Base-by-base conservation (phyloP, 1,140 invertebrate species). In the Brachionus sp. region DNA sequence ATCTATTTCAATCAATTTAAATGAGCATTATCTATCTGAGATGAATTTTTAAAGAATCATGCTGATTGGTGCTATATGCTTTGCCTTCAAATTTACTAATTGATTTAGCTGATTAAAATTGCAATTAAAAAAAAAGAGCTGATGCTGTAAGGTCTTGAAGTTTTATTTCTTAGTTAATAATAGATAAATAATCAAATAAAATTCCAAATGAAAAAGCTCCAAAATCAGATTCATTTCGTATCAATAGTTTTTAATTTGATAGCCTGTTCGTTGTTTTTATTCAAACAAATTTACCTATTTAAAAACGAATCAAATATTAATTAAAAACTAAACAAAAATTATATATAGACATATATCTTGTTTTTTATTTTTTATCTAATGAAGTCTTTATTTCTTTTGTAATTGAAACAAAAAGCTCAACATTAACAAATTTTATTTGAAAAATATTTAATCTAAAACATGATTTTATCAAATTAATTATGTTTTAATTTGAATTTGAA, bases 381-480 rank as follows among this genome's bases (percentile, higher is more conserved):
- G 66, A 70, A 70, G 66, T 39, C 66, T 70, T 70, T 42, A 70
- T 70, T 70, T 37, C 37, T 37, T 70, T 70, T 70, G 66, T 70
- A 70, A 70, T 70, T 70, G 66, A 70, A 70, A 70, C 66, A 70
- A 70, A 13, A 70, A 70, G 66, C 66, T 16, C 16, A 70, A 70
- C 66, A 70, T 70, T 39, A 70, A 70, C 66, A 37, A 70, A 70
- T 39, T 37, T 37, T 2, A 37, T 35, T 12, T 19, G 19, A 57
- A 57, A 57, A 57, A 57, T 19, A 12, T 70, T 70, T 70, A 70
- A 70, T 70, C 66, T 70, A 70, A 70, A 70, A 70, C 66, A 70
- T 70, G 66, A 70, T 37, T 70, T 35, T 70, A 70, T 42, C 66
- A 70, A 70, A 70, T 70, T 70, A 70, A 70, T 70, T 70, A 70